A percentile compares a stretch with the other conserved stretches of the same genome.
Conservation (phyloP, 2,888 invertebrate genomes). For the Cosmopolites sordidus region DNA sequence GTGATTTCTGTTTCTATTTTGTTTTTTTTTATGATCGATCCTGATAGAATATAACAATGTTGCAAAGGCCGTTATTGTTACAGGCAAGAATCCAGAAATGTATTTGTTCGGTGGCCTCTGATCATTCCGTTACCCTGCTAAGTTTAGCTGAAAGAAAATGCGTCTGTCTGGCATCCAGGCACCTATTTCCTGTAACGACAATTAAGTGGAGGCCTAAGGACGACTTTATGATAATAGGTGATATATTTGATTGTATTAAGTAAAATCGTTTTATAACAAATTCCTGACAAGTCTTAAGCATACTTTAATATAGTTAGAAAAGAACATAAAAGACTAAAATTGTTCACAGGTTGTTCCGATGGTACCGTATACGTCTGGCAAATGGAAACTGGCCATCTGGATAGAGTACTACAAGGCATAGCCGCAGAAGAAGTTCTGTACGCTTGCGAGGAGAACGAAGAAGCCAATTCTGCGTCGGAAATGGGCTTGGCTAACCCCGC, state of each 20-base stretch:
- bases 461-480: slow-evolving; percentile 57
- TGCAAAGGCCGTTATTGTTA: no score
- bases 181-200: slow-evolving; percentile 91
- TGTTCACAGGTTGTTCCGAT: slow-evolving; percentile 75
- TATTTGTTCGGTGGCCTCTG: slow-evolving; percentile 93
- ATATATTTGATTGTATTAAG: neutral
- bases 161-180: slow-evolving; percentile 85
- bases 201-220: slow-evolving; percentile 97
- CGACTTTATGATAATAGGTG: slow-evolving; percentile 87
- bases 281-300: no score
- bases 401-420: slow-evolving; percentile 91
- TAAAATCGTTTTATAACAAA: neutral
- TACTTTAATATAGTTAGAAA: no score
- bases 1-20: no score
- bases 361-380: slow-evolving; percentile 99
- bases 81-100: slow-evolving; percentile 90
- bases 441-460: slow-evolving; percentile 87
- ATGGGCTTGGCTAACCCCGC: slow-evolving; percentile 86
- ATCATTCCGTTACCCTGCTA: slow-evolving; percentile 93
- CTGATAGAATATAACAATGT: no score
- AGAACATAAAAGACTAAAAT: neutral
- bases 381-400: slow-evolving; percentile 98
- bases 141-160: slow-evolving; percentile 91
- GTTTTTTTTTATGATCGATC: no score
- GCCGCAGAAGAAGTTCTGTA: slow-evolving; percentile 93